These are phyloP conservation scores for Drosophila infuscata DNA, from an alignment of 2,888 invertebrate species.

Conservation along the genomic window DNA sequence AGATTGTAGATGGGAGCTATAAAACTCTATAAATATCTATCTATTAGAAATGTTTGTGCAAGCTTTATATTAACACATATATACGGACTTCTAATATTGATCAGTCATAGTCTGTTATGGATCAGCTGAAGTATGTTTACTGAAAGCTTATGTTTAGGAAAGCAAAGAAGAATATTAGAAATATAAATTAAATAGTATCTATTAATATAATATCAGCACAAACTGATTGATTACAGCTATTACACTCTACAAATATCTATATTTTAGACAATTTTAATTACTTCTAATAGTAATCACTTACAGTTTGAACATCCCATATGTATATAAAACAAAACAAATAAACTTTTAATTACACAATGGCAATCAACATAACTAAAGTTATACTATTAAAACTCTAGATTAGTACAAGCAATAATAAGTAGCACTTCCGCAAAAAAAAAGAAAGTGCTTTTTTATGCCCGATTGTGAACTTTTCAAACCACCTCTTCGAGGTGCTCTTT, in stretches of 20 bases:
- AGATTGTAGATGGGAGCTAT: no score
- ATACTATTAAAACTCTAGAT: neutral
- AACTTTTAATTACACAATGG: neutral
- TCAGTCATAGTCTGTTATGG: neutral
- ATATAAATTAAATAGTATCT: neutral
- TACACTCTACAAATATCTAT: neutral
- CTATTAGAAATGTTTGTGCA: neutral
- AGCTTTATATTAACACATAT: no score
- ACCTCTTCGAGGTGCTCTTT: constrained; percentile 19
- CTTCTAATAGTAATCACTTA: neutral
- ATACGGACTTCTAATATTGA: neutral
- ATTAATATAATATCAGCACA: neutral
- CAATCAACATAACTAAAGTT: neutral
- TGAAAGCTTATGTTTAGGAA: no score
- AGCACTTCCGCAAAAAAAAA: neutral
- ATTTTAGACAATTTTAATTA: neutral
- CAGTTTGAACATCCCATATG: neutral
- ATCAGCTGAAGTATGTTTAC: neutral
- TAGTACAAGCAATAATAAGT: neutral
- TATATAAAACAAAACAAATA: neutral
- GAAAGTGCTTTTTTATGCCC: neutral
- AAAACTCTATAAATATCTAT: neutral
- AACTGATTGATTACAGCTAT: neutral
- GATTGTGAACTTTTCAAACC: constrained; percentile 21
- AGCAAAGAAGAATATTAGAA: neutral